Evolutionary conservation across 2,888 invertebrate species (phyloP), one percentile per base, ranked within the genome.

Genomic region (Hetaerina titia): DNA sequence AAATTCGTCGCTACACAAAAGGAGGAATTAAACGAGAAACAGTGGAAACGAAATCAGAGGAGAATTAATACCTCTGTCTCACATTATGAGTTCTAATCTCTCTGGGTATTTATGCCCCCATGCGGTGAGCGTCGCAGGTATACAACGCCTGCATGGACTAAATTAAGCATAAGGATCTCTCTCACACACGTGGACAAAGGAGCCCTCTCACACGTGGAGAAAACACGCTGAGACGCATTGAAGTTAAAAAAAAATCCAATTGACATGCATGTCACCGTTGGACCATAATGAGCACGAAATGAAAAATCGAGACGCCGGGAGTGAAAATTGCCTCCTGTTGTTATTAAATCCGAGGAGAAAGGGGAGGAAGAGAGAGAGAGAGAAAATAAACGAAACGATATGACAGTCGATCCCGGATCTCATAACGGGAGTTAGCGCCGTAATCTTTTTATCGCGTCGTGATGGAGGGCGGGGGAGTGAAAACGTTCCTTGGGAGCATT

Each of bases 321-420:
- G 81, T 31, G 22, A 81, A 31, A 31, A 81, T 81, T 81, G 31
- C 81, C 81, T 81, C 81, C 81, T 25, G 81, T 31, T 31, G 81
- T 81, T 31, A 81, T 81, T 31, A 19, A 81, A 81, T 81, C 31
- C 81, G 25, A 22, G 11, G 13, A 60, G 11, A 60, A 17, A 60
- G 60, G 60, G 60, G 60, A 60, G 60, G 31, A 25, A 31, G 69
- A 81, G 81, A 81, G 81, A 13, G 13, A 13, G 25, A n/a, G 25
- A 31, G 19, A 15, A 9, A 81, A 81, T 25, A 81, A 31, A 81
- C 81, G 4, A 81, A 31, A 81, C 25, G 81, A 81, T 81, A 81
- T 81, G 81, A 81, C 81, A 81, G 25, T 81, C 81, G 81, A 81
- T 81, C 81, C 81, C 81, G 81, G 81, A 81, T 81, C 81, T 81